phyloP scores from a whole-genome alignment of 2,797 vertebrate species.

The Malacoraja senta region DNA sequence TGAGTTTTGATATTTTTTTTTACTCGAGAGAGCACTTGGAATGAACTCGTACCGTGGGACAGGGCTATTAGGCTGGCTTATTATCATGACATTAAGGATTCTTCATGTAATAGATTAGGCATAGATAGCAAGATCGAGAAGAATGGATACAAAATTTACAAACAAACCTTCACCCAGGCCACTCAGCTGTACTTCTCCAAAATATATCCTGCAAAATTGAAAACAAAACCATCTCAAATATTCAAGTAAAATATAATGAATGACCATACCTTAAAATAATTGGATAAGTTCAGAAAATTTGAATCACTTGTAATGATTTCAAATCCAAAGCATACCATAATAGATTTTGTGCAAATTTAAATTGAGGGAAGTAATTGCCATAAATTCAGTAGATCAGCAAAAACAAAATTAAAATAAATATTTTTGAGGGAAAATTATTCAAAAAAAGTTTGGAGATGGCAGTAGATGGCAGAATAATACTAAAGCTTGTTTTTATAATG shows the following conservation, averaged over 20 bases:
- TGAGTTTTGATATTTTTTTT: no score
- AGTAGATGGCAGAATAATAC: not conserved
- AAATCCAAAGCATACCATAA: not conserved
- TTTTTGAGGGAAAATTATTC: not conserved
- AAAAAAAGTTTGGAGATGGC: not conserved
- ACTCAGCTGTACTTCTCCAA: slow-evolving; percentile 88
- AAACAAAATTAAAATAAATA: not conserved
- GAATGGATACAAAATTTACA: not conserved
- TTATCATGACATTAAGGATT: not conserved
- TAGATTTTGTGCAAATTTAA: not conserved
- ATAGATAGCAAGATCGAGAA: not conserved
- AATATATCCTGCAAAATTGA: slow-evolving; percentile 77
- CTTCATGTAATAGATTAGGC: no score
- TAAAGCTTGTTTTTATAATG: not conserved
- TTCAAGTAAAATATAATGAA: not conserved
- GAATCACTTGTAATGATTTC: not conserved
- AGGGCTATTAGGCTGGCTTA: not conserved
- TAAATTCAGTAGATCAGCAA: not conserved
- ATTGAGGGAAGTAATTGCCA: not conserved
- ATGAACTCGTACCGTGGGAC: no score
- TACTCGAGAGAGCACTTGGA: no score
- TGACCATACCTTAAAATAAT: not conserved
- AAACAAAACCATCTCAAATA: not conserved
- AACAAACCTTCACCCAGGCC: slow-evolving; percentile 89
- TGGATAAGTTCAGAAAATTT: no score